Conservation (phyloP, 1,140 invertebrate species). For the Zaprionus inermis region DNA sequence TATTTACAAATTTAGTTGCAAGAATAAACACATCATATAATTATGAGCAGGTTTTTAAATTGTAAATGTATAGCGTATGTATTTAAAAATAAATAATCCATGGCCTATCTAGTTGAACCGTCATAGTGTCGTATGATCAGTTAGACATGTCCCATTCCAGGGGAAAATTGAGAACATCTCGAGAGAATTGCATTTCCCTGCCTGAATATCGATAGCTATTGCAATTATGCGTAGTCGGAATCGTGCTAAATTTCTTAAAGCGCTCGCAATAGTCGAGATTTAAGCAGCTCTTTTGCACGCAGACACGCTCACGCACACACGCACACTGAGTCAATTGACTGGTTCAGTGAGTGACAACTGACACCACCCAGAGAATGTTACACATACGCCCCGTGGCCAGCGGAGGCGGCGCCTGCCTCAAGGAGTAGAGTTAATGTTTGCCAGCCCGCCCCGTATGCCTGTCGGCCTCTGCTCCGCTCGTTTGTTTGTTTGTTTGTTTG, state of each 20-base stretch:
- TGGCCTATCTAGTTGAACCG: too few species aligned
- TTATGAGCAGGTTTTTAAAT: too few species aligned
- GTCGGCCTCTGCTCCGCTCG: conserved; percentile 8
- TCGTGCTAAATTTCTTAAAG: conserved; percentile 13
- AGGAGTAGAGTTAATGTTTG: conserved; percentile 37
- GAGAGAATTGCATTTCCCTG: neutral
- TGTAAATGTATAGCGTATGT: too few species aligned
- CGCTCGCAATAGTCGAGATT: conserved; percentile 6
- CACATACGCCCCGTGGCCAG: conserved; percentile 28
- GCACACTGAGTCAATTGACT: conserved; percentile 30
- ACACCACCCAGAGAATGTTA: conserved; percentile 35
- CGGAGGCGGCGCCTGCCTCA: neutral
- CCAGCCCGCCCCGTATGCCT: neutral
- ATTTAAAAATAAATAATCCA: too few species aligned
- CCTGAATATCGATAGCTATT: conserved; percentile 3
- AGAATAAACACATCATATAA: too few species aligned
- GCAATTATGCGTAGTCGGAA: neutral
- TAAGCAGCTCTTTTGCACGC: neutral
- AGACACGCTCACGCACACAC: neutral
- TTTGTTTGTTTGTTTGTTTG: conserved; percentile 38
- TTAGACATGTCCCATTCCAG: too few species aligned
- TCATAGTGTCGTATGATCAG: too few species aligned
- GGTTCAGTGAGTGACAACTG: conserved; percentile 40
- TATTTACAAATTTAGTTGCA: too few species aligned
- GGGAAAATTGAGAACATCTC: neutral